Base-by-base conservation (phyloP, 2,113 vertebrate species). In the Ptyas mucosa region DNA sequence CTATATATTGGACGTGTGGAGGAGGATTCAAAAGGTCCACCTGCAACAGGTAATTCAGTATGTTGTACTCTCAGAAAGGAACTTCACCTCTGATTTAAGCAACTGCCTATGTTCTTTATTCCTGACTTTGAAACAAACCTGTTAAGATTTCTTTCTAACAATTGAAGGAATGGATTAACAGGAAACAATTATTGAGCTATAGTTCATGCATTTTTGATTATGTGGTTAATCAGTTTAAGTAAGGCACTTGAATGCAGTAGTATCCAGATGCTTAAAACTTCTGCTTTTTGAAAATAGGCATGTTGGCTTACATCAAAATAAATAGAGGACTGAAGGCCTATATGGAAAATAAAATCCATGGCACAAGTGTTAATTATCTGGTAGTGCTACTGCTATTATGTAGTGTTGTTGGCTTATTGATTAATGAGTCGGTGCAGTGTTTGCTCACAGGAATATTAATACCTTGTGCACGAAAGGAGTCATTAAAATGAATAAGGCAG, bases 361-460 rank as follows among this genome's bases (percentile, higher is more conserved):
- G 96, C 97, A 98, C 94, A 97, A 94, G 98, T 98, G 98, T 98
- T 98, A 98, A 98, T 98, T 98, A 98, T 96, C 97, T 96, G 75
- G 92, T 94, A 95, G 0, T 0, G 95, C 95, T 96, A 96, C 96
- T 96, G 96, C 96, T 97, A 96, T 96, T 96, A 96, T 96, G 90
- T 95, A 95, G 96, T 97, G 96, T 96, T 98, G 96, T 97, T 96
- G 97, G 97, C 97, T 96, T 97, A 98, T 98, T 98, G 98, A 98
- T 98, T 98, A 98, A 98, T 98, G 97, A 98, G 98, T 96, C 97
- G 93, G 97, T 96, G 97, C 95, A 96, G 92, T 98, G 98, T 98
- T 98, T 98, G 98, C 98, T 98, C 98, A 97, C 96, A 98, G 97
- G 98, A 98, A 98, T 98, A 98, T 98, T 97, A 98, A 97, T 98